Percentiles rank a stretch among this genome's conserved stretches.
These are phyloP conservation scores for Pogona vitticeps DNA, from an alignment of 2,113 vertebrate species.

Conservation along the genomic window DNA sequence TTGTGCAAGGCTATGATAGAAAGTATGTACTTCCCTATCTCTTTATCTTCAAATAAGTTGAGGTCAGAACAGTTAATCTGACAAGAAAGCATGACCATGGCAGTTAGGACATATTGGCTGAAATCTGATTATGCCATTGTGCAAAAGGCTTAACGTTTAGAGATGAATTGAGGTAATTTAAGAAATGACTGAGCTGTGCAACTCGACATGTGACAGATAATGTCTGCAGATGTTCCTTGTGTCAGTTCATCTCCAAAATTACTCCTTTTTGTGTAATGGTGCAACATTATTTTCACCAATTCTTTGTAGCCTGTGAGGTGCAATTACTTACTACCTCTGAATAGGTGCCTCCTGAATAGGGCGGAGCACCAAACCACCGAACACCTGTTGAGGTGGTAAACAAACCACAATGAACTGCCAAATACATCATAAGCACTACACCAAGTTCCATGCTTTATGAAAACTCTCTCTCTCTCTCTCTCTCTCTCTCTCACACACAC, in stretches of 20 bases:
- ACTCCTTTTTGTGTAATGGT: no score
- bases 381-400: no score
- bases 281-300: constrained; percentile 53
- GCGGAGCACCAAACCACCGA: constrained; percentile 32
- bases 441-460: neutral
- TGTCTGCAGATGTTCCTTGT: no score
- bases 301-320: neutral
- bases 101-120: constrained; percentile 67
- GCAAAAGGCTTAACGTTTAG: no score
- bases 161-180: no score
- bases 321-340: constrained; percentile 58
- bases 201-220: no score
- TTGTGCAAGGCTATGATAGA: neutral
- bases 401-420: neutral
- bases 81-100: constrained; percentile 48
- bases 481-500: neutral
- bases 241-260: no score
- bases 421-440: neutral
- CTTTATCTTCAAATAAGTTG: constrained; percentile 40
- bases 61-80: constrained; percentile 42
- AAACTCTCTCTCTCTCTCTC: no score
- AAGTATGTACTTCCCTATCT: neutral
- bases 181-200: no score
- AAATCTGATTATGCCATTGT: no score
- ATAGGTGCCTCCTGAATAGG: constrained; percentile 48